phyloP scores from a whole-genome alignment of 2,113 vertebrate species.

The Anhinga rufa region DNA sequence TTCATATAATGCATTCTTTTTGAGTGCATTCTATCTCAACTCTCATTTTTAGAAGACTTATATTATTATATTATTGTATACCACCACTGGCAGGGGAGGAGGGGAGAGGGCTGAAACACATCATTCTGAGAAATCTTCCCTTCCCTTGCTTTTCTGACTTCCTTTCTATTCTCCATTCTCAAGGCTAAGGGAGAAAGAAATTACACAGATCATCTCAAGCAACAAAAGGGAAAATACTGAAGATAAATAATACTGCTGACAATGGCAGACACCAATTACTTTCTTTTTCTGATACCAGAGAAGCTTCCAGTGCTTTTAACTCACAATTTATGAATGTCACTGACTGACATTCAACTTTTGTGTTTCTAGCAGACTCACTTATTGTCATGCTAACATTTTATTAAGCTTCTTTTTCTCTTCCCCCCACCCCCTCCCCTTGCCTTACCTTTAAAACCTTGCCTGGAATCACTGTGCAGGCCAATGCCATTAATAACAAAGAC shows the following conservation, averaged over 20 bases:
- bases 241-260: neutral
- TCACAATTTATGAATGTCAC: neutral
- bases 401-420: neutral
- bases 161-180: neutral
- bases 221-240: neutral
- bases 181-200: neutral
- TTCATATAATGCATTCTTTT: slow-evolving; percentile 39
- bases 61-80: slow-evolving; percentile 27
- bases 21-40: neutral
- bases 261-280: slow-evolving; percentile 25
- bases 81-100: neutral
- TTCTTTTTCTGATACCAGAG: slow-evolving; percentile 1
- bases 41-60: neutral
- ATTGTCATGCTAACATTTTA: slow-evolving; percentile 27
- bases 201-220: neutral
- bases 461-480: neutral
- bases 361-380: neutral
- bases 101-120: neutral
- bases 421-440: neutral
- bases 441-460: neutral
- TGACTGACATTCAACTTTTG: neutral
- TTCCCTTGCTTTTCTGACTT: neutral
- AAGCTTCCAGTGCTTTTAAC: slow-evolving; percentile 31
- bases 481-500: neutral
- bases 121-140: neutral